These are phyloP conservation scores for Epizoanthus scotinus DNA, from an alignment of 92 coral and sea anemone genomes.

Conservation along the genomic window DNA sequence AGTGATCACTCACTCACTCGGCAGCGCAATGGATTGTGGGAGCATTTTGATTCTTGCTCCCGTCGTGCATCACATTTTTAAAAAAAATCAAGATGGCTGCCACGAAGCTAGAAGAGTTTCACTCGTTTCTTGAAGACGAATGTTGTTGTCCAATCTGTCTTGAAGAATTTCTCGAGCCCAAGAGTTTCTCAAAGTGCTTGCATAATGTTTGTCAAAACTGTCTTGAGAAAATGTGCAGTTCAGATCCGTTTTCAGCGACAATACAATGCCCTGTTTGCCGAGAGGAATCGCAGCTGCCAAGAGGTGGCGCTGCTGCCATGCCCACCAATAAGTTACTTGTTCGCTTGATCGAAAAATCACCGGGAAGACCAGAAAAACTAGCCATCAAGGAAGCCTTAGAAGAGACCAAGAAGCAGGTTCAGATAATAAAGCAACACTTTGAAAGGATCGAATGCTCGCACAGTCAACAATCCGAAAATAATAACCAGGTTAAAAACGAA, in stretches of 20 bases:
- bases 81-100: constrained; percentile 18
- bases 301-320: constrained; percentile 32
- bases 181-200: constrained; percentile 25
- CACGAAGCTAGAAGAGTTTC: constrained; percentile 14
- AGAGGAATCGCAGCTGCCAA: constrained; percentile 8
- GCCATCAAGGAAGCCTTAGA: constrained; percentile 36
- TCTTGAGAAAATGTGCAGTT: constrained; percentile 27
- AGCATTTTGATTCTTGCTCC: background rate
- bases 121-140: constrained; percentile 33
- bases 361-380: constrained; percentile 41
- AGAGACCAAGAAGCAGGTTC: background rate
- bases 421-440: constrained; percentile 10
- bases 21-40: constrained; percentile 34
- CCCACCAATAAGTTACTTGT: constrained; percentile 36
- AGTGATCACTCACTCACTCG: too few relatives aligned
- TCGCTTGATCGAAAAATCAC: constrained; percentile 35
- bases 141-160: constrained; percentile 42
- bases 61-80: background rate
- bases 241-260: constrained; percentile 27
- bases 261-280: constrained; percentile 40
- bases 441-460: constrained; percentile 6
- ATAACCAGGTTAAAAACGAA: constrained; percentile 9
- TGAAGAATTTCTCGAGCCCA: constrained; percentile 34
- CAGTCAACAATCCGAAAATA: constrained; percentile 4
- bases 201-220: constrained; percentile 37